These are phyloP conservation scores for Poecilia latipinna DNA, from an alignment of 2,113 vertebrate species.

Conservation along the genomic window DNA sequence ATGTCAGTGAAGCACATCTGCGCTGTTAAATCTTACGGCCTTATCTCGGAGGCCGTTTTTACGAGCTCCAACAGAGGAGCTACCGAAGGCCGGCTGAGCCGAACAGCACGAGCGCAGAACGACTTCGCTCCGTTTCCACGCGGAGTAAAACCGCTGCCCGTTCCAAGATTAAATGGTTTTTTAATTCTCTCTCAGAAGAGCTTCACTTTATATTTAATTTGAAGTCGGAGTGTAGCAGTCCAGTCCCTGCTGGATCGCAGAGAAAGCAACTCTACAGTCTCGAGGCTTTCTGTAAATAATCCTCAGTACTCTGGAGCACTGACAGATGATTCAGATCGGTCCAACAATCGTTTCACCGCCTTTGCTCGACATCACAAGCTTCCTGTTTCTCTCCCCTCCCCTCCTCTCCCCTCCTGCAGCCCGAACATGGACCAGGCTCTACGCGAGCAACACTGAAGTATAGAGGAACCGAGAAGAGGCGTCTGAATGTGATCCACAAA, in stretches of 20 bases:
- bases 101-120: not conserved
- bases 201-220: too few species aligned
- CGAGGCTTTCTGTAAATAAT: too few species aligned
- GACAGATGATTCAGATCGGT: too few species aligned
- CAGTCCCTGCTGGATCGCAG: too few species aligned
- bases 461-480: slow-evolving; percentile 72
- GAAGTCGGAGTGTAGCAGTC: too few species aligned
- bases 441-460: slow-evolving; percentile 93
- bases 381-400: slow-evolving; percentile 29
- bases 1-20: not conserved
- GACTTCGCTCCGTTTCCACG: too few species aligned
- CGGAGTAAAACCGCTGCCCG: not conserved
- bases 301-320: too few species aligned
- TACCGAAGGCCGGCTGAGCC: not conserved
- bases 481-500: slow-evolving; percentile 74
- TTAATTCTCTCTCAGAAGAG: not conserved
- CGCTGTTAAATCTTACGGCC: not conserved
- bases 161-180: not conserved
- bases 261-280: too few species aligned
- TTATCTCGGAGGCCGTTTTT: not conserved
- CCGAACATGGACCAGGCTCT: slow-evolving; percentile 99
- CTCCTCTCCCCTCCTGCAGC: slow-evolving; percentile 79
- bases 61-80: not conserved
- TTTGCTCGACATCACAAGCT: not conserved
- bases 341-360: too few species aligned